Conservation (phyloP, 2,113 vertebrate species). For the Hystrix cristata region DNA sequence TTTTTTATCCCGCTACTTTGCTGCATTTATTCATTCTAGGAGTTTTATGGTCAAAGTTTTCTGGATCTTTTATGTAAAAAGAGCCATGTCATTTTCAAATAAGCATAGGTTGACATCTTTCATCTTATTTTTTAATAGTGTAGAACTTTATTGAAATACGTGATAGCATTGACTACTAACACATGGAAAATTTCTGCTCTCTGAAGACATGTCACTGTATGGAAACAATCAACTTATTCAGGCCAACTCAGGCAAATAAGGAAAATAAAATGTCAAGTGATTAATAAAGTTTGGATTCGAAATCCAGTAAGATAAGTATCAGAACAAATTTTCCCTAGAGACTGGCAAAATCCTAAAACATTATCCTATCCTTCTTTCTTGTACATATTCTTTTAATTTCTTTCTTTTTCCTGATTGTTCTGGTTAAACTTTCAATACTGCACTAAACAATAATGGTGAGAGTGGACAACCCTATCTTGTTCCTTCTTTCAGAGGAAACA, state of each 20-base stretch:
- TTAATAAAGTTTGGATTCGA: neutral
- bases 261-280: neutral
- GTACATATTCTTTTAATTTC: too few relatives aligned
- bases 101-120: too few relatives aligned
- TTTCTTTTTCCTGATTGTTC: too few relatives aligned
- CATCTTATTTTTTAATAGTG: neutral
- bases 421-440: too few relatives aligned
- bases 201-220: neutral
- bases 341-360: neutral
- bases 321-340: neutral
- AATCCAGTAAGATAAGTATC: neutral
- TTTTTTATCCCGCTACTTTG: too few relatives aligned
- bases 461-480: too few relatives aligned
- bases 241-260: neutral
- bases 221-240: slow-evolving; percentile 22
- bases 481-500: too few relatives aligned
- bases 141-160: neutral
- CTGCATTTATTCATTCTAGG: too few relatives aligned
- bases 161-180: neutral
- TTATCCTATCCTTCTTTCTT: neutral
- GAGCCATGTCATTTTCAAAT: too few relatives aligned
- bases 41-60: too few relatives aligned
- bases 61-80: too few relatives aligned
- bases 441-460: too few relatives aligned
- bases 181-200: neutral